Evolutionary conservation across 35 echinoderm and acorn worm species (phyloP).

Genomic region (Chiridota heheva): DNA sequence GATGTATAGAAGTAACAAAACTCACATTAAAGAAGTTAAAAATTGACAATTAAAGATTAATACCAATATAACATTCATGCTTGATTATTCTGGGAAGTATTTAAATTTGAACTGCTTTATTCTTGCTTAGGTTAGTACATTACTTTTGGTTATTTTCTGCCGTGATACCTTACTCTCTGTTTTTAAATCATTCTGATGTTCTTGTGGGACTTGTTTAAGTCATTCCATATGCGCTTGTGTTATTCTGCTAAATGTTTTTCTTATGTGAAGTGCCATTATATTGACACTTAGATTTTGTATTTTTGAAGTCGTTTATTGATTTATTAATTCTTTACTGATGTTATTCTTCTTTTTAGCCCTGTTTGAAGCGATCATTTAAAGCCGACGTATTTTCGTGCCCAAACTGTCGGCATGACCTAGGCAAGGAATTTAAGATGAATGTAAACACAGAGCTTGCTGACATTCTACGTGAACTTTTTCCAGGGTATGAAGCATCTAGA

Average conservation of each 20-base stretch:
- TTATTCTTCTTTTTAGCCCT: slow-evolving; percentile 48
- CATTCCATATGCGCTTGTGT: too few relatives aligned
- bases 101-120: too few relatives aligned
- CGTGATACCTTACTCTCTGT: background rate
- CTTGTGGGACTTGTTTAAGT: background rate
- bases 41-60: too few relatives aligned
- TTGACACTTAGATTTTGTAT: background rate
- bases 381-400: slow-evolving; percentile 83
- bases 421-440: slow-evolving; percentile 83
- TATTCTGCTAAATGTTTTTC: too few relatives aligned
- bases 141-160: too few relatives aligned
- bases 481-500: slow-evolving; percentile 92
- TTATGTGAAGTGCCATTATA: background rate
- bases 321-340: background rate
- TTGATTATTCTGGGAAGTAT: too few relatives aligned
- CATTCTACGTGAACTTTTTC: slow-evolving; percentile 74
- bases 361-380: slow-evolving; percentile 92
- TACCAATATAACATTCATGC: too few relatives aligned
- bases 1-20: too few relatives aligned
- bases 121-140: too few relatives aligned
- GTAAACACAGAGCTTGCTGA: slow-evolving; percentile 55
- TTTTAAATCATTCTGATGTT: background rate
- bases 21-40: too few relatives aligned
- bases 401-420: slow-evolving; percentile 83
- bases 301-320: background rate